Evolutionary conservation across 2,888 invertebrate genomes (phyloP).

Genomic region (Chloromyia formosa): DNA sequence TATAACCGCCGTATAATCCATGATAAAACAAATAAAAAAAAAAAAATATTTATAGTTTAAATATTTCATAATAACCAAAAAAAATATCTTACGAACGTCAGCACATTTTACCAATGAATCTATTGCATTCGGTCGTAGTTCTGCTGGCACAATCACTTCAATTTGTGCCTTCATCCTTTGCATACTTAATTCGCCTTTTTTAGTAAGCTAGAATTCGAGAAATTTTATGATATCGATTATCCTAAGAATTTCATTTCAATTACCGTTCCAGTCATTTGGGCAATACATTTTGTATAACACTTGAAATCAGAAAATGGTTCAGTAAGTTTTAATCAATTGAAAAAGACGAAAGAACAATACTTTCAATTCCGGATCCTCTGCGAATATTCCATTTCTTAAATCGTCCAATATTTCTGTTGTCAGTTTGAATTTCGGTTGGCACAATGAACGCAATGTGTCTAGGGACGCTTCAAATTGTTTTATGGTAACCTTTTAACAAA

Average conservation of each 20-base stretch:
- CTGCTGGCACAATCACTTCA: slow-evolving; percentile 42
- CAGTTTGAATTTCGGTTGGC: slow-evolving; percentile 59
- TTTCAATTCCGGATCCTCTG: slow-evolving; percentile 57
- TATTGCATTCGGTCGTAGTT: slow-evolving; percentile 31
- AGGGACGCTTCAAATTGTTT: slow-evolving; percentile 60
- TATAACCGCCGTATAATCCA: too few species aligned
- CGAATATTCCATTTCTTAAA: slow-evolving; percentile 57
- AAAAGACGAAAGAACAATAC: slow-evolving; percentile 49
- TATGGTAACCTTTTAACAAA: slow-evolving; percentile 56
- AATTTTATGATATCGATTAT: background rate
- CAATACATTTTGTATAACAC: slow-evolving; percentile 60
- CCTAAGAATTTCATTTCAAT: slow-evolving; percentile 47
- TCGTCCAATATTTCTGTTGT: slow-evolving; percentile 55
- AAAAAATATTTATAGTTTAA: slow-evolving; percentile 2
- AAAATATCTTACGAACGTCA: slow-evolving; percentile 41
- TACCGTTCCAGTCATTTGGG: slow-evolving; percentile 59
- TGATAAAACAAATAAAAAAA: too few species aligned
- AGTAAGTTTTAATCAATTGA: background rate
- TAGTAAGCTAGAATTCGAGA: slow-evolving; percentile 41
- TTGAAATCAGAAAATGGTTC: slow-evolving; percentile 46
- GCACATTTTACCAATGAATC: slow-evolving; percentile 34
- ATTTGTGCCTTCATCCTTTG: slow-evolving; percentile 45
- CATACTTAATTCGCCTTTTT: slow-evolving; percentile 46
- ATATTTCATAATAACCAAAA: background rate
- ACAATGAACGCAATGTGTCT: slow-evolving; percentile 61